A percentile compares a stretch with the other conserved stretches of the same genome.
These are phyloP conservation scores for Noctua fimbriata DNA, from an alignment of 2,888 invertebrate species.

Conservation along the genomic window DNA sequence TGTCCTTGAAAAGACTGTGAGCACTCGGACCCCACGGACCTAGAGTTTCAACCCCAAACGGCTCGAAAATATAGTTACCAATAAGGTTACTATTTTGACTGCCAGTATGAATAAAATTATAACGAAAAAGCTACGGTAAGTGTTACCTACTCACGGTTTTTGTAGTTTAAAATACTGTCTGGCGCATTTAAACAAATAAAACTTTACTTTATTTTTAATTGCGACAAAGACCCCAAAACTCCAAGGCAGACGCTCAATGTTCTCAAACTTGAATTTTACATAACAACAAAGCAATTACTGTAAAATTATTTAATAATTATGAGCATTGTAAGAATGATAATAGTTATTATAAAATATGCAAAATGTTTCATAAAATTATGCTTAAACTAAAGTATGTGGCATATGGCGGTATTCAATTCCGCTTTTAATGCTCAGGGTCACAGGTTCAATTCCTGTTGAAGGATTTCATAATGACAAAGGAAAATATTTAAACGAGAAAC, in stretches of 20 bases:
- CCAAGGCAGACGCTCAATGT: slow-evolving; percentile 40
- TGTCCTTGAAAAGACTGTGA: no score
- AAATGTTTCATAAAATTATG: slow-evolving; percentile 8
- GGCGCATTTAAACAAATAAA: background rate
- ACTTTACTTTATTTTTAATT: slow-evolving; percentile 12
- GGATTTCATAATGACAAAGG: background rate
- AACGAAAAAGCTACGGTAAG: background rate
- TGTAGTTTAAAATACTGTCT: background rate
- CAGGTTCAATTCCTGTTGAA: background rate
- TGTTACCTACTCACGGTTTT: slow-evolving; percentile 7
- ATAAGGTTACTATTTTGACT: no score
- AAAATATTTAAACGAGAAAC: background rate
- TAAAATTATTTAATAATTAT: slow-evolving; percentile 42
- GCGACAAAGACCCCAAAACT: slow-evolving; percentile 38
- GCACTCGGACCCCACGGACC: no score
- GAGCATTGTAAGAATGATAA: background rate
- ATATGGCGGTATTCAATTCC: slow-evolving; percentile 23
- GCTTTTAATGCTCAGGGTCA: slow-evolving; percentile 5
- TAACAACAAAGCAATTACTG: slow-evolving; percentile 36
- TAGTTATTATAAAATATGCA: slow-evolving; percentile 11
- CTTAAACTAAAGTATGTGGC: slow-evolving; percentile 12
- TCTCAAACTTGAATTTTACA: slow-evolving; percentile 44
- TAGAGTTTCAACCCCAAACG: no score
- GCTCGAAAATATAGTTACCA: no score
- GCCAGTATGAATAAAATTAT: background rate